Percentiles rank a stretch among this genome's conserved stretches.
These are phyloP conservation scores for Oscheius sp. DNA, from an alignment of 2,888 invertebrate genomes.

Conservation along the genomic window DNA sequence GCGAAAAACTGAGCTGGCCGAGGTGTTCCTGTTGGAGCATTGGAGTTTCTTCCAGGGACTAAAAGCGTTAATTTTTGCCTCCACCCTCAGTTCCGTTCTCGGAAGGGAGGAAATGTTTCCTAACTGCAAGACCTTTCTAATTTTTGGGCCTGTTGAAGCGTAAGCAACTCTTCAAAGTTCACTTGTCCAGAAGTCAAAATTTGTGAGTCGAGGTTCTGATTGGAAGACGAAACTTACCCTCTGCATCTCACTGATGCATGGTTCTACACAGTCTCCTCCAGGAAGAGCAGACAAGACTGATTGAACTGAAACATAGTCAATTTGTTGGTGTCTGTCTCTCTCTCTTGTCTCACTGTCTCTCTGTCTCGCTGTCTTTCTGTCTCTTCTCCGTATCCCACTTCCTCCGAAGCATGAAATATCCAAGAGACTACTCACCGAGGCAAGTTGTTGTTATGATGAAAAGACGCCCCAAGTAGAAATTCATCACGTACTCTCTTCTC, in stretches of 20 bases:
- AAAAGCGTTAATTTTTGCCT: constrained; percentile 32
- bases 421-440: constrained; percentile 12
- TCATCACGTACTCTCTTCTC: constrained; percentile 5
- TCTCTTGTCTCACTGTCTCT: background rate
- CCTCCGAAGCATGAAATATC: background rate
- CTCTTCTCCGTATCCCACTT: background rate
- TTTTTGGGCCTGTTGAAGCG: background rate
- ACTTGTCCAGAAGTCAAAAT: constrained; percentile 14
- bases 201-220: background rate
- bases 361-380: no score
- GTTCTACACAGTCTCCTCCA: constrained; percentile 56
- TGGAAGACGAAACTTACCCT: constrained; percentile 41
- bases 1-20: constrained; percentile 49
- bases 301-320: background rate
- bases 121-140: background rate
- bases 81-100: no score
- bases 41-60: constrained; percentile 60
- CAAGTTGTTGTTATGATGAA: constrained; percentile 31
- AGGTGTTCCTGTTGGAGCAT: constrained; percentile 58
- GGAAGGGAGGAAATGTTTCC: background rate
- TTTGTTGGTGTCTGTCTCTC: background rate
- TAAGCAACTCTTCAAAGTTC: background rate
- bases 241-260: constrained; percentile 61
- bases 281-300: constrained; percentile 33
- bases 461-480: constrained; percentile 18